Evolutionary conservation across 2,888 invertebrate species (phyloP), one percentile per base, ranked within the genome.

Genomic region (Eilema sororculum): DNA sequence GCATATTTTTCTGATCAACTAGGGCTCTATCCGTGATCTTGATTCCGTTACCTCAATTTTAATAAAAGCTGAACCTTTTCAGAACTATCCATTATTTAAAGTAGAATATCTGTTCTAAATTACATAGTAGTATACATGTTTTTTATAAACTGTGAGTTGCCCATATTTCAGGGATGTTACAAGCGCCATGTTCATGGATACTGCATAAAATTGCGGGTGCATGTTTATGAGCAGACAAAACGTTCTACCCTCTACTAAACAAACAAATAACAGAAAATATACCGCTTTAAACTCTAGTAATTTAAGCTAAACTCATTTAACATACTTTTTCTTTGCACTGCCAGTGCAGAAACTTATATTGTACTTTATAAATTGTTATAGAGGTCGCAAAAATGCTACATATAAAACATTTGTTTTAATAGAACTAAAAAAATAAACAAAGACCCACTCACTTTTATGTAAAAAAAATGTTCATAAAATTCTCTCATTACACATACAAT

Each of bases 401-500:
- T 20, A 20, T 46, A 0, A 46, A 46, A 46, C 46, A 46, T 46
- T 46, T 20, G 20, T 20, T 46, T 20, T 5, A 52, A 52, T 52
- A n/a, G 0, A 52, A 52, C 8, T 52, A n/a, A 52, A 9, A 0
- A 52, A 52, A 52, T 20, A 46, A 46, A 33, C 22, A 57, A 28
- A 30, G 56, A 33, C 33, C 33, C 33, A 57, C 30, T 30, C 3
- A 33, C 22, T 20, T 58, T 28, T 28, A 58, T 10, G 58, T 25
- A 30, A 41, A 28, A 52, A 25, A 41, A 78, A 72, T 77, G 72
- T 74, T 74, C 71, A 80, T 70, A 71, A 76, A 78, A 68, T 64
- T 56, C 58, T 69, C 68, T 73, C 72, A 75, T 79, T 67, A 79
- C 73, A 61, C 68, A 69, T 62, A 74, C 63, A 71, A 75, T 70